Conservation (phyloP, 2,888 invertebrate genomes). For the Cheilosia grossa region DNA sequence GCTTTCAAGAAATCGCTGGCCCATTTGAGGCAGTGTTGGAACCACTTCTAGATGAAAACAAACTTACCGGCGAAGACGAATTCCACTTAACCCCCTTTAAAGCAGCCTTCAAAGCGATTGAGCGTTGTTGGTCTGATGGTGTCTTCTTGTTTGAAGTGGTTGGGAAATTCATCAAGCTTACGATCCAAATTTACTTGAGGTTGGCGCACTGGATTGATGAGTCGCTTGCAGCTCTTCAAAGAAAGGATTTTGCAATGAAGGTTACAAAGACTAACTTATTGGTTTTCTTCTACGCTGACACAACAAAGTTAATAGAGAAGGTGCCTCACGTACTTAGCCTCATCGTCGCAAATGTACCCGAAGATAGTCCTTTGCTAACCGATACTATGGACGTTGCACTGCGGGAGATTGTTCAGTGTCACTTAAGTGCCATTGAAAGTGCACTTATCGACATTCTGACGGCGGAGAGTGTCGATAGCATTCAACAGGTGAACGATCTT, state of each 20-base stretch:
- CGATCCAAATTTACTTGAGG: slow-evolving; percentile 91
- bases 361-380: slow-evolving; percentile 76
- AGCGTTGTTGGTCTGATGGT: slow-evolving; percentile 90
- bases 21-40: slow-evolving; percentile 80
- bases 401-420: slow-evolving; percentile 74
- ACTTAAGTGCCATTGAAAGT: slow-evolving; percentile 82
- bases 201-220: slow-evolving; percentile 89
- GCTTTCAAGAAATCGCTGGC: slow-evolving; percentile 96
- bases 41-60: slow-evolving; percentile 78
- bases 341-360: slow-evolving; percentile 86
- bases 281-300: slow-evolving; percentile 79
- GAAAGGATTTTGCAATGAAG: slow-evolving; percentile 66
- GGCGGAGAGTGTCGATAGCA: slow-evolving; percentile 87
- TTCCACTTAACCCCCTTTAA: slow-evolving; percentile 82
- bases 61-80: slow-evolving; percentile 62
- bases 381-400: slow-evolving; percentile 78
- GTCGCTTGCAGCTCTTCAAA: slow-evolving; percentile 80
- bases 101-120: slow-evolving; percentile 84
- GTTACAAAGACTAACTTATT: slow-evolving; percentile 77
- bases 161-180: slow-evolving; percentile 95
- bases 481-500: slow-evolving; percentile 95
- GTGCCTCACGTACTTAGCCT: slow-evolving; percentile 85
- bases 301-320: slow-evolving; percentile 76
- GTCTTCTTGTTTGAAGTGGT: slow-evolving; percentile 91
- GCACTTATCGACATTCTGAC: slow-evolving; percentile 91